A percentile compares a stretch with the other conserved stretches of the same genome.
phyloP scores from a whole-genome alignment of 2,888 invertebrate genomes.

The Subacronicta megacephala region DNA sequence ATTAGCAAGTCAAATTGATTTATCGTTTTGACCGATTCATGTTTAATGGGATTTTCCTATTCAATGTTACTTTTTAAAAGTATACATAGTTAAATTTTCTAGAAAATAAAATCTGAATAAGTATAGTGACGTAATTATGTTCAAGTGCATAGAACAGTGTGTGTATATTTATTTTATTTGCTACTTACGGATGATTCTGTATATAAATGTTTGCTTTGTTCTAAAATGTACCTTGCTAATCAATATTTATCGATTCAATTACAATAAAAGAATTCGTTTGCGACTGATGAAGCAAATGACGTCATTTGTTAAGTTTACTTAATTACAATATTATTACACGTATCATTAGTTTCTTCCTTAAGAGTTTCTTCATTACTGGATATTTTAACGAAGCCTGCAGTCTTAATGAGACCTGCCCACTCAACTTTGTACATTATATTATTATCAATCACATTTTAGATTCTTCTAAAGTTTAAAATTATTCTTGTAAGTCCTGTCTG shows the following conservation, averaged over 20 bases:
- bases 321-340: slow-evolving; percentile 20
- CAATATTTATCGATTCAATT: slow-evolving; percentile 4
- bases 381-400: slow-evolving; percentile 19
- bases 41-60: slow-evolving; percentile 11
- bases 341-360: slow-evolving; percentile 22
- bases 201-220: background rate
- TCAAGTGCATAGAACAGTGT: background rate
- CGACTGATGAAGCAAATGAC: slow-evolving; percentile 24
- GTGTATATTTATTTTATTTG: background rate
- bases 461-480: background rate
- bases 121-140: background rate
- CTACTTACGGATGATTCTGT: background rate
- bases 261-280: slow-evolving; percentile 26
- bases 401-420: slow-evolving; percentile 18
- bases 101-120: too few species aligned
- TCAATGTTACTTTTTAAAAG: slow-evolving; percentile 2
- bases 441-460: background rate
- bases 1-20: slow-evolving; percentile 32
- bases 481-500: too few species aligned
- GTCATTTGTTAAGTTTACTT: background rate
- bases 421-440: background rate
- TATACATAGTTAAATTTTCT: background rate
- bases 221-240: slow-evolving; percentile 3
- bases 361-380: slow-evolving; percentile 7
- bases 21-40: slow-evolving; percentile 39